Conservation (phyloP, 2,888 invertebrate genomes). For the Eupsilia transversa region DNA sequence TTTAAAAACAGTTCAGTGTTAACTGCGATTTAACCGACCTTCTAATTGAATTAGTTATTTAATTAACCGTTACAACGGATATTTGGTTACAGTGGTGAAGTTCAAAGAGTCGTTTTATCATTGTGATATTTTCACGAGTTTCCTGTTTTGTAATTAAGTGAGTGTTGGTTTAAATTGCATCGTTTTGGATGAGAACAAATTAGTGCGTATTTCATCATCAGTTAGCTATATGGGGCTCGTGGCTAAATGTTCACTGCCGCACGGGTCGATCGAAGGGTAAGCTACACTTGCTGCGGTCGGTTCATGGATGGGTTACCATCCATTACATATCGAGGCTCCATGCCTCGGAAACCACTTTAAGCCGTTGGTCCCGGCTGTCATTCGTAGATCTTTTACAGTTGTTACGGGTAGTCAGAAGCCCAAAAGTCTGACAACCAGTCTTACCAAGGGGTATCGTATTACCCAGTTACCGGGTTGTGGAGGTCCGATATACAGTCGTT, state of each 20-base stretch:
- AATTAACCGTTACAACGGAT: conserved; percentile 24
- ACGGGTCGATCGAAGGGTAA: neutral
- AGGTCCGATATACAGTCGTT: too few species aligned
- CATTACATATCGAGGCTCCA: neutral
- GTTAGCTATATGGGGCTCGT: neutral
- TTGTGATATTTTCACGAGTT: conserved; percentile 10
- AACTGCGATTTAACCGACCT: conserved; percentile 17
- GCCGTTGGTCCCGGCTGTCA: neutral
- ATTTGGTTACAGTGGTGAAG: conserved; percentile 12
- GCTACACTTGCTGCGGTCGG: neutral
- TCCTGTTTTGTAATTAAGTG: conserved; percentile 4
- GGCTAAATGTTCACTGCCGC: neutral
- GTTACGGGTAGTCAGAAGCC: neutral
- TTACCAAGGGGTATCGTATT: neutral
- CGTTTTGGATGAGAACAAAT: neutral
- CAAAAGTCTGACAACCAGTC: neutral
- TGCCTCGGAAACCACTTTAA: neutral
- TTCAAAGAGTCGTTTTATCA: conserved; percentile 9
- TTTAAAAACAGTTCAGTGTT: conserved; percentile 29
- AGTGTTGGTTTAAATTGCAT: neutral
- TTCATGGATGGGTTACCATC: neutral
- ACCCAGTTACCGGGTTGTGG: too few species aligned
- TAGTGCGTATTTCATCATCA: neutral
- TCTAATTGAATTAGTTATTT: conserved; percentile 37
- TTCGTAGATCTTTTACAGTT: neutral